Conservation (phyloP, 2,113 vertebrate species). For the Antigone vipio region DNA sequence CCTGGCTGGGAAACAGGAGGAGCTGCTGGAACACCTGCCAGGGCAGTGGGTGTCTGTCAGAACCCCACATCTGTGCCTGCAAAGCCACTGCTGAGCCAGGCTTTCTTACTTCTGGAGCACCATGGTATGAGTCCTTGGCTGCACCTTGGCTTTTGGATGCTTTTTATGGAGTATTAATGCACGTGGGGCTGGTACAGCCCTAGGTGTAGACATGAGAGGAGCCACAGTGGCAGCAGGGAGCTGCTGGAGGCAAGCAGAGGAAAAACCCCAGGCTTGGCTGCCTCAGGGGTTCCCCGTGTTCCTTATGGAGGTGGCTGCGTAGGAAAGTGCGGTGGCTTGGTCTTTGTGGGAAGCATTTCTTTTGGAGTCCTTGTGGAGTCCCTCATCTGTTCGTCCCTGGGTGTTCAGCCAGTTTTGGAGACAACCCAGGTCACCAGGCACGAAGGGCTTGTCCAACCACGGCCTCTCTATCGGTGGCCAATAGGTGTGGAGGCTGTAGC, state of each 20-base stretch:
- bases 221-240: neutral
- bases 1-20: neutral
- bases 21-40: neutral
- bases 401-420: neutral
- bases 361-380: neutral
- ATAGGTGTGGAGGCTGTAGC: neutral
- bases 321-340: neutral
- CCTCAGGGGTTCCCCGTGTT: neutral
- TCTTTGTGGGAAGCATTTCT: neutral
- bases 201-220: neutral
- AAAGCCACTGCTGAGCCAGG: neutral
- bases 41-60: neutral
- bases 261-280: neutral
- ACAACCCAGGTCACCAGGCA: no score
- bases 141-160: neutral
- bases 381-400: neutral
- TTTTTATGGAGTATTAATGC: neutral
- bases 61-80: neutral
- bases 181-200: neutral
- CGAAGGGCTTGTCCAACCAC: neutral
- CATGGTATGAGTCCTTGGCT: accelerated
- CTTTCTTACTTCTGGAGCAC: neutral
- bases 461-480: accelerated
- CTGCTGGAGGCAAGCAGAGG: neutral
- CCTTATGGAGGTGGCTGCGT: neutral